Percentiles rank a stretch among this genome's conserved stretches.
phyloP scores from a whole-genome alignment of 1,140 invertebrate genomes.

The Euwallacea similis region DNA sequence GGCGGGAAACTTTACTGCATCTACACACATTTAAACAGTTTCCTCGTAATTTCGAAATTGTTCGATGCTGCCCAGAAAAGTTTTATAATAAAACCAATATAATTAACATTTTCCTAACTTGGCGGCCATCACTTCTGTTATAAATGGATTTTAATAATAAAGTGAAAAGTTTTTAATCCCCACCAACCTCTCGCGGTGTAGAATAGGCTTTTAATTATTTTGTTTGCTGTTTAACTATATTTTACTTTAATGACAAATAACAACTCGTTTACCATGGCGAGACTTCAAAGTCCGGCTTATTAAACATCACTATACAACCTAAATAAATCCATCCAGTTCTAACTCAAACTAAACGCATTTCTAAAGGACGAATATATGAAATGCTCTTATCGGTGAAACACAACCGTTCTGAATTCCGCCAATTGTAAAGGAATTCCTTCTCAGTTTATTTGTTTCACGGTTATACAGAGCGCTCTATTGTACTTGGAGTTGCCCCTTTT shows the following conservation, averaged over 20 bases:
- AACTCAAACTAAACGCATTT: slow-evolving; percentile 16
- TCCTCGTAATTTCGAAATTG: slow-evolving; percentile 27
- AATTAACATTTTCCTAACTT: slow-evolving; percentile 34
- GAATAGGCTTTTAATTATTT: slow-evolving; percentile 28
- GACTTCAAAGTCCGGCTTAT: too few species aligned
- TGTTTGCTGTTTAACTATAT: slow-evolving; percentile 4
- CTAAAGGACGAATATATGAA: slow-evolving; percentile 29
- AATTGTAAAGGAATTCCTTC: slow-evolving; percentile 38
- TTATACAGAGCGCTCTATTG: slow-evolving; percentile 10
- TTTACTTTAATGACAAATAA: not conserved
- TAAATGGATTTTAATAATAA: slow-evolving; percentile 32
- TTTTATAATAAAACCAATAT: slow-evolving; percentile 35
- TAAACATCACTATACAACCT: too few species aligned
- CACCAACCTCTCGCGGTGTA: not conserved
- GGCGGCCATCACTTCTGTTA: slow-evolving; percentile 27
- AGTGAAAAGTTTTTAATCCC: slow-evolving; percentile 28
- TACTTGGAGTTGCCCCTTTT: not conserved
- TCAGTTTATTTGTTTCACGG: slow-evolving; percentile 32
- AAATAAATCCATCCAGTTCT: not conserved
- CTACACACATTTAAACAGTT: slow-evolving; percentile 27
- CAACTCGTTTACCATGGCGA: not conserved
- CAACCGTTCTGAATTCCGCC: slow-evolving; percentile 41
- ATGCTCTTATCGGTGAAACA: slow-evolving; percentile 37
- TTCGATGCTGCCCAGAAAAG: slow-evolving; percentile 22
- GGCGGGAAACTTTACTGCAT: slow-evolving; percentile 20